Conservation (phyloP, 2,113 vertebrate genomes). For the Aplodontia rufa region DNA sequence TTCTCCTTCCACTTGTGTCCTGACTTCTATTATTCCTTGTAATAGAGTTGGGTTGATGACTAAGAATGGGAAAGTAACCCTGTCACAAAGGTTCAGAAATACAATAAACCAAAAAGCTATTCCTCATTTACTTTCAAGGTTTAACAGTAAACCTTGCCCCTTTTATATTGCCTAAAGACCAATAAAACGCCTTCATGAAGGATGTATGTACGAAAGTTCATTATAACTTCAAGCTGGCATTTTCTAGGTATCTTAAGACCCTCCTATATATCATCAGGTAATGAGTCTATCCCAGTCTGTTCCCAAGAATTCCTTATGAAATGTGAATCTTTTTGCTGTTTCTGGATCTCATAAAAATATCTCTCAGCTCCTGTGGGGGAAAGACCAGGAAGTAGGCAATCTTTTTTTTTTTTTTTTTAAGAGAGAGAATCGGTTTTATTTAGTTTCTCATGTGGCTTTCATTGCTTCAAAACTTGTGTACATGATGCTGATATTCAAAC, state of each 20-base stretch:
- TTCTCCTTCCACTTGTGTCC: not conserved
- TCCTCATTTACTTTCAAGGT: not conserved
- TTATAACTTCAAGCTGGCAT: too few relatives aligned
- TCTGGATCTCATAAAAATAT: not conserved
- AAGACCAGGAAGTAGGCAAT: not conserved
- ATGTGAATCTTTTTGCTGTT: not conserved
- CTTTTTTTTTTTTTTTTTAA: too few relatives aligned
- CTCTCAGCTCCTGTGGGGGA: not conserved
- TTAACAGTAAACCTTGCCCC: not conserved
- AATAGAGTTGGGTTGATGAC: not conserved
- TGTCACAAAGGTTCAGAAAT: slow-evolving; percentile 8
- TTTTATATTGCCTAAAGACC: not conserved
- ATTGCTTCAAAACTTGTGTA: too few relatives aligned
- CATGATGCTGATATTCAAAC: too few relatives aligned
- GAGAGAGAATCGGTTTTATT: too few relatives aligned
- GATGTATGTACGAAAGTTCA: not conserved
- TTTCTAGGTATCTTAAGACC: too few relatives aligned
- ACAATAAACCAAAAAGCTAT: not conserved
- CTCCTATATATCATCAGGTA: too few relatives aligned
- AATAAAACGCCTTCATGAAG: not conserved
- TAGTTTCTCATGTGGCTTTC: too few relatives aligned
- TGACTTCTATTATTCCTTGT: slow-evolving; percentile 4
- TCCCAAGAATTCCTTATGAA: not conserved
- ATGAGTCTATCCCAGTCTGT: not conserved
- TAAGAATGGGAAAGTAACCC: not conserved